Percentiles rank a stretch among this genome's conserved stretches.
Evolutionary conservation across 2,888 invertebrate species (phyloP).

Genomic region (Nemoura dubitans): DNA sequence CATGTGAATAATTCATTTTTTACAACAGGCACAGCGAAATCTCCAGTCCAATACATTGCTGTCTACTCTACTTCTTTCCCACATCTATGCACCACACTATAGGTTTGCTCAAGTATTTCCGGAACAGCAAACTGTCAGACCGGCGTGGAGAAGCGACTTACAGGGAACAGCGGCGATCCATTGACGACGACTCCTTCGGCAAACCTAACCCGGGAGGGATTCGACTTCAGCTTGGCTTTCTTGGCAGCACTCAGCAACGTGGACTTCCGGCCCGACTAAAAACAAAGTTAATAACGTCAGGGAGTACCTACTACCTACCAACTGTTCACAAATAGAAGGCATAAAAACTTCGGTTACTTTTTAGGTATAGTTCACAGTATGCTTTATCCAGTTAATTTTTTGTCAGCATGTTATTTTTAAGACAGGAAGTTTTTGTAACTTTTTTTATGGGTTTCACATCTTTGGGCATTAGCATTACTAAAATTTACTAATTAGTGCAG

Average conservation of each 20-base stretch:
- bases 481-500: too few relatives aligned
- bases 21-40: too few relatives aligned
- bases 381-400: neutral
- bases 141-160: conserved; percentile 59
- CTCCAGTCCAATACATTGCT: too few relatives aligned
- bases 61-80: too few relatives aligned
- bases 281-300: neutral
- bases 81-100: too few relatives aligned
- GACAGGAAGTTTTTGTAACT: neutral
- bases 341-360: neutral
- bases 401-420: neutral
- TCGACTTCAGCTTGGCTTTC: conserved; percentile 79
- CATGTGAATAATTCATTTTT: too few relatives aligned
- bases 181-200: conserved; percentile 90
- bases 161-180: conserved; percentile 83
- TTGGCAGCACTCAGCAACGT: conserved; percentile 89
- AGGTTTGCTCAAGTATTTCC: too few relatives aligned
- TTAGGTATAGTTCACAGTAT: too few relatives aligned
- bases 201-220: conserved; percentile 87
- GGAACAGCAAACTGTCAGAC: too few relatives aligned
- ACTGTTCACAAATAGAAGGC: neutral
- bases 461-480: too few relatives aligned
- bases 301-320: neutral
- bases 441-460: neutral
- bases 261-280: conserved; percentile 73